Conservation (phyloP, 1,140 invertebrate species). For the Gryon sp. region DNA sequence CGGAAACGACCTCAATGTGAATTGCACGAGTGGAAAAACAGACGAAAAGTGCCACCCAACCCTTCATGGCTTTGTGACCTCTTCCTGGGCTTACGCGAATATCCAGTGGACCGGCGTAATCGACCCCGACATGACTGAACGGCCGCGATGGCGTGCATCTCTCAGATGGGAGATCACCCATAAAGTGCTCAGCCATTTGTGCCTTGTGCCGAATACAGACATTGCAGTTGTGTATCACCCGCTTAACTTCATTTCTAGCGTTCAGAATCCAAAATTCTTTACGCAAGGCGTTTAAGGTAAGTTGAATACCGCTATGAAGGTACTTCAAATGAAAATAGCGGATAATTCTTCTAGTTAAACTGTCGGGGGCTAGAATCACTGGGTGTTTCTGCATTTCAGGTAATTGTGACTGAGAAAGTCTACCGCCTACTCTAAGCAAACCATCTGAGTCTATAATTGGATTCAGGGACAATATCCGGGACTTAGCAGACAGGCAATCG, state of each 20-base stretch:
- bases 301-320: background rate
- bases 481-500: too few relatives aligned
- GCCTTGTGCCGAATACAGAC: slow-evolving; percentile 1
- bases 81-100: background rate
- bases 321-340: background rate
- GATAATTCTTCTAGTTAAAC: background rate
- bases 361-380: background rate
- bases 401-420: background rate
- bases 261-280: background rate
- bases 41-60: background rate
- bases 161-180: background rate
- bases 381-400: background rate
- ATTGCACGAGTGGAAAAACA: background rate
- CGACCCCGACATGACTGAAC: background rate
- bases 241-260: background rate
- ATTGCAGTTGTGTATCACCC: background rate
- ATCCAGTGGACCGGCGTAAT: background rate
- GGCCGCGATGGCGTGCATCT: background rate
- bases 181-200: background rate
- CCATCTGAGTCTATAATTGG: background rate
- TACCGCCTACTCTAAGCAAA: background rate
- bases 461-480: background rate
- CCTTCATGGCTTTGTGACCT: background rate
- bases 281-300: background rate
- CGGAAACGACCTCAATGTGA: background rate